These are phyloP conservation scores for Drosophila pseudoobscura DNA, from an alignment of 1,140 invertebrate genomes.

Conservation along the genomic window DNA sequence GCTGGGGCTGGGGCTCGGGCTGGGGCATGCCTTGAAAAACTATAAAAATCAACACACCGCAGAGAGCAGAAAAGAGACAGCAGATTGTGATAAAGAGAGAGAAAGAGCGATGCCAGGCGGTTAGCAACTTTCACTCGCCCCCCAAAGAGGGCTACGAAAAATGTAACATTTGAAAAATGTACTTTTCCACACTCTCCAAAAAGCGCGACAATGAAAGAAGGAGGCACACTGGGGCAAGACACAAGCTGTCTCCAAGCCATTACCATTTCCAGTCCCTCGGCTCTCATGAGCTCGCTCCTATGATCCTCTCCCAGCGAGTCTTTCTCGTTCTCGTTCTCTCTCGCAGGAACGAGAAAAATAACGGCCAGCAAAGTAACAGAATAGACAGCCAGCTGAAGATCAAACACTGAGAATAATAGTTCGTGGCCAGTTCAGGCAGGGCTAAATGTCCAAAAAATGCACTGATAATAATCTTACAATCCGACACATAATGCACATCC, in stretches of 20 bases:
- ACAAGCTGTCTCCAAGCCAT: too few relatives aligned
- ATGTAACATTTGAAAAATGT: conserved; percentile 81
- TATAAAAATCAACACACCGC: conserved; percentile 73
- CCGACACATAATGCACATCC: too few relatives aligned
- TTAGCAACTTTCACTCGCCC: conserved; percentile 63
- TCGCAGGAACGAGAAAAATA: too few relatives aligned
- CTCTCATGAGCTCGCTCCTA: too few relatives aligned
- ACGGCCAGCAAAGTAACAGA: too few relatives aligned
- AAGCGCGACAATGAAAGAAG: conserved; percentile 10
- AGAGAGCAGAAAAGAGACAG: neutral
- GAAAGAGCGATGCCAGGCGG: conserved; percentile 30
- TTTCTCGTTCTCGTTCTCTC: too few relatives aligned
- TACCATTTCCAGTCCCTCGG: too few relatives aligned
- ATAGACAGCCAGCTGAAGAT: too few relatives aligned
- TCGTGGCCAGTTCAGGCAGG: too few relatives aligned
- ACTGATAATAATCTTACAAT: neutral
- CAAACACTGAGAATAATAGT: too few relatives aligned
- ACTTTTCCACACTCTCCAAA: conserved; percentile 65
- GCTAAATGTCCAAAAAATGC: too few relatives aligned
- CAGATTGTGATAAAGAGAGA: neutral
- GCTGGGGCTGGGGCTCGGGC: conserved; percentile 4
- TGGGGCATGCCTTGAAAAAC: conserved; percentile 47
- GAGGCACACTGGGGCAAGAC: neutral
- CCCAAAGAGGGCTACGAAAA: conserved; percentile 64
- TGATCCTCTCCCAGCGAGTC: too few relatives aligned